Conservation (phyloP, 2,797 vertebrate genomes). For the Crenuchus spilurus region DNA sequence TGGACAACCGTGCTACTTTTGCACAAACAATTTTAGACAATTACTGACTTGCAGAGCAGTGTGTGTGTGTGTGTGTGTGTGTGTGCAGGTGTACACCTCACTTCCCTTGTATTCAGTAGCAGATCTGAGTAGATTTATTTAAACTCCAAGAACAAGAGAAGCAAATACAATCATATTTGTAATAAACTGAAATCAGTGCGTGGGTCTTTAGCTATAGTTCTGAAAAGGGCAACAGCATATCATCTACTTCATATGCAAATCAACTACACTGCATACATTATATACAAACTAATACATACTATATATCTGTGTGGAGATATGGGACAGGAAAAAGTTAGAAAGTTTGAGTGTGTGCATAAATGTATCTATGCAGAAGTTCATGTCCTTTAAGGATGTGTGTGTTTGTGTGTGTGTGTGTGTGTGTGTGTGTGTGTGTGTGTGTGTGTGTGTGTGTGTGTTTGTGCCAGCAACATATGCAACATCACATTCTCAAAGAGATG, state of each 20-base stretch:
- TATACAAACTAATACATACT: no score
- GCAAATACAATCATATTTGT: constrained; percentile 8
- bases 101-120: background rate
- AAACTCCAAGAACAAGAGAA: constrained; percentile 14
- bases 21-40: constrained; percentile 27
- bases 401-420: background rate
- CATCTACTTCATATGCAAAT: no score
- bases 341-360: no score
- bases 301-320: background rate
- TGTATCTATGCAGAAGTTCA: background rate
- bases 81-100: constrained; percentile 14
- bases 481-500: background rate
- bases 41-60: constrained; percentile 35
- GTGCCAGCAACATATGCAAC: background rate
- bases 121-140: constrained; percentile 31
- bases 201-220: background rate
- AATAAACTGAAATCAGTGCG: background rate
- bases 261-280: no score
- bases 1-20: constrained; percentile 6
- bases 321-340: background rate
- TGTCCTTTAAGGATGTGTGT: background rate
- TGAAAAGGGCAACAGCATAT: constrained; percentile 9
- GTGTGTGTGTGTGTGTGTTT: background rate
- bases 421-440: background rate
- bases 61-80: constrained; percentile 1